Percentiles rank a stretch among this genome's conserved stretches.
Evolutionary conservation across 2,113 vertebrate genomes (phyloP).

Genomic region (Holacanthus passer): DNA sequence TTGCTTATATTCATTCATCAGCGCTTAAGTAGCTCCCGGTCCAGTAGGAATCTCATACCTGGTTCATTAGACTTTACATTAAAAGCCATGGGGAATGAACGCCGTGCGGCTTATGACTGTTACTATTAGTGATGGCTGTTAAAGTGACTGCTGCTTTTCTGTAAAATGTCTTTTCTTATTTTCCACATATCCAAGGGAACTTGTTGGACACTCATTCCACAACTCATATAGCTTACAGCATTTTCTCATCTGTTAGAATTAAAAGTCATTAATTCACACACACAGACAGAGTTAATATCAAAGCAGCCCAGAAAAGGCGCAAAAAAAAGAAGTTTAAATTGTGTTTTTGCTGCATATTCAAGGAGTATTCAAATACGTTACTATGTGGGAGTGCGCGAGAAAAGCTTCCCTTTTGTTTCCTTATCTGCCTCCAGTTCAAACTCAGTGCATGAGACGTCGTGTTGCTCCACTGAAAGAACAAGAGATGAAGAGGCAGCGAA

Average conservation of each 20-base stretch:
- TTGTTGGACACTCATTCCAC: constrained; percentile 14
- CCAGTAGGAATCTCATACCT: constrained; percentile 59
- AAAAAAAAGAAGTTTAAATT: constrained; percentile 41
- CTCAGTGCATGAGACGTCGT: constrained; percentile 36
- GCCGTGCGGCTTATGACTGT: constrained; percentile 52
- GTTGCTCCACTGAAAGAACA: constrained; percentile 35
- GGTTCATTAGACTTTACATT: constrained; percentile 77
- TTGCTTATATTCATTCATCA: constrained; percentile 82
- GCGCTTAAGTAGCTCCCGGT: constrained; percentile 71
- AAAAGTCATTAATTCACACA: constrained; percentile 31
- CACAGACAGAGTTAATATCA: constrained; percentile 25
- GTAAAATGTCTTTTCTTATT: constrained; percentile 21
- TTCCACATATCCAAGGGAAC: constrained; percentile 23
- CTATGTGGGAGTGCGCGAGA: constrained; percentile 30
- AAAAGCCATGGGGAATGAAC: constrained; percentile 62
- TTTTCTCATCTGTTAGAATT: constrained; percentile 19
- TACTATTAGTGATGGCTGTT: constrained; percentile 58
- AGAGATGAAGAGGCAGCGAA: constrained; percentile 53
- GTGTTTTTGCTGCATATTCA: constrained; percentile 37
- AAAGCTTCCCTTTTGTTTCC: constrained; percentile 54
- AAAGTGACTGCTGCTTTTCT: constrained; percentile 35
- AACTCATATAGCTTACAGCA: constrained; percentile 5
- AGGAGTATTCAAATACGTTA: constrained; percentile 19
- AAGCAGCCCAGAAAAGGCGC: constrained; percentile 19
- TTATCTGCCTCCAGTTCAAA: constrained; percentile 60